These are phyloP conservation scores for Saturnia japonica DNA, from an alignment of 2,888 invertebrate species.

Conservation along the genomic window DNA sequence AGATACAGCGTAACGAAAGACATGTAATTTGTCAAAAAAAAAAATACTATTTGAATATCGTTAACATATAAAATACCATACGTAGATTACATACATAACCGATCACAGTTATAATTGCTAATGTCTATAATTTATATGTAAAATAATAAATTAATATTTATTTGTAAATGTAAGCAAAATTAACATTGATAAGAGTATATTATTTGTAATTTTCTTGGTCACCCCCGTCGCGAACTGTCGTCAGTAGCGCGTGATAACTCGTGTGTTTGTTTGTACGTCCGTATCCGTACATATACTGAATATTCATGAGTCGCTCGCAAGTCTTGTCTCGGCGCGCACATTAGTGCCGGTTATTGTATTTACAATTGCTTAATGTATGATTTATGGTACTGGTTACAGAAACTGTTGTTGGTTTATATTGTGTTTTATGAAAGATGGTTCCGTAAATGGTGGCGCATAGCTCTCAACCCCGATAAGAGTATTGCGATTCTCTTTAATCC, in stretches of 20 bases:
- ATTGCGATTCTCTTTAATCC: too few species aligned
- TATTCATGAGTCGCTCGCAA: slow-evolving; percentile 67
- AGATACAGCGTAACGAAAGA: too few species aligned
- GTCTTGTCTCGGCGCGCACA: slow-evolving; percentile 45
- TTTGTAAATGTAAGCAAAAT: background rate
- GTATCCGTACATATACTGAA: slow-evolving; percentile 48
- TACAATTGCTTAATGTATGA: slow-evolving; percentile 37
- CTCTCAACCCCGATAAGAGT: too few species aligned
- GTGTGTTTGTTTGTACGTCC: slow-evolving; percentile 54
- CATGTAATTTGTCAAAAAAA: too few species aligned
- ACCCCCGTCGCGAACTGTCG: slow-evolving; percentile 28
- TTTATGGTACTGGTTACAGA: slow-evolving; percentile 17
- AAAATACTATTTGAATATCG: too few species aligned
- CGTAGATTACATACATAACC: too few species aligned
- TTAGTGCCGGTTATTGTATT: slow-evolving; percentile 52
- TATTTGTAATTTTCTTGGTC: background rate
- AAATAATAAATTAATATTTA: background rate
- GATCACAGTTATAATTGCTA: background rate
- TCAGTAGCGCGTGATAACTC: slow-evolving; percentile 47
- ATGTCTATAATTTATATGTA: background rate
- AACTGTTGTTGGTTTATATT: slow-evolving; percentile 6
- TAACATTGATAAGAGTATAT: background rate
- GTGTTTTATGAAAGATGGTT: background rate
- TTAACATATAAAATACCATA: too few species aligned
- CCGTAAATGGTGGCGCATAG: too few species aligned